Evolutionary conservation across 2,113 vertebrate species (phyloP).

Genomic region (Podocnemis expansa): DNA sequence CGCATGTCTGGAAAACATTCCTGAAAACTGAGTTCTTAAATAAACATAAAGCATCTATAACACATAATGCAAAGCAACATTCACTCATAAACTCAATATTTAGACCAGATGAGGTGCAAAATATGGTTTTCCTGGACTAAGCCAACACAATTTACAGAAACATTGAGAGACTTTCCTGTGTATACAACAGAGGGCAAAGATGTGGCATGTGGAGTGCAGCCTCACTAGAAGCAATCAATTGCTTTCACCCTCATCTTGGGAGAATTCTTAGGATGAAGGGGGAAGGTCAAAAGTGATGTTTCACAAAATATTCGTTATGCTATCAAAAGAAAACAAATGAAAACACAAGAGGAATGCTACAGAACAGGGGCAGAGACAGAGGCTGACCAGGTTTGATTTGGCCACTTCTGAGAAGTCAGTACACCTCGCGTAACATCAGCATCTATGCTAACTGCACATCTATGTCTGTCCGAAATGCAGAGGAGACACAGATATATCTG

Average conservation of each 20-base stretch:
- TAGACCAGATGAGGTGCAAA: constrained; percentile 80
- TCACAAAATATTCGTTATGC: neutral
- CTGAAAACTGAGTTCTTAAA: constrained; percentile 84
- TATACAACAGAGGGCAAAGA: constrained; percentile 56
- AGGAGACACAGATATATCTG: constrained; percentile 24
- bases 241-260: neutral
- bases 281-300: neutral
- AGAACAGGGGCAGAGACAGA: neutral
- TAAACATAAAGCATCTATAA: constrained; percentile 85
- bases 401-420: constrained; percentile 35
- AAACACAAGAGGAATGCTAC: neutral
- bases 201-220: constrained; percentile 20
- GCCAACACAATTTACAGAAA: constrained; percentile 62
- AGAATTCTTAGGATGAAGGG: neutral
- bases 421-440: constrained; percentile 52
- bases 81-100: constrained; percentile 78
- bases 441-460: constrained; percentile 30
- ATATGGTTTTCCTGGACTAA: constrained; percentile 67
- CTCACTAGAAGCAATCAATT: neutral
- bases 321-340: constrained; percentile 50
- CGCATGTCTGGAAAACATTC: constrained; percentile 84
- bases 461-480: constrained; percentile 44
- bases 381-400: neutral
- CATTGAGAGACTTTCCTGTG: neutral
- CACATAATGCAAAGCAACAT: constrained; percentile 78